Percentiles rank a stretch among this genome's conserved stretches.
Evolutionary conservation across 2,797 vertebrate genomes (phyloP).

Genomic region (Onychomys torridus): DNA sequence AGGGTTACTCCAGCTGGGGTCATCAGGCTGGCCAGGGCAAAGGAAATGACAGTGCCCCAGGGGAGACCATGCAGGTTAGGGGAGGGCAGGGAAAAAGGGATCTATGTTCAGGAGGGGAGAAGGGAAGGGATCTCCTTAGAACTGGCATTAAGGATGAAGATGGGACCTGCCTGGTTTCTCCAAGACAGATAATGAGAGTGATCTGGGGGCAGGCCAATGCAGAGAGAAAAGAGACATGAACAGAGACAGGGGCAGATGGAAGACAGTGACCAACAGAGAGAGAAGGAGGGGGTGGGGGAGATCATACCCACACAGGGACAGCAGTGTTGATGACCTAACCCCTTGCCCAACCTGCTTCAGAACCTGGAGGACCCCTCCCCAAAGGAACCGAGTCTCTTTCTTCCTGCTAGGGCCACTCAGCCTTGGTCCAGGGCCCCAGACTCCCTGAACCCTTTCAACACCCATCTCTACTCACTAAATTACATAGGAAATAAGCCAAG

Average conservation of each 20-base stretch:
- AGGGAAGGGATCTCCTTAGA: background rate
- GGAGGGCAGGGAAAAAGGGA: background rate
- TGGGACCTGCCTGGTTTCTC: background rate
- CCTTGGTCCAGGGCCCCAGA: background rate
- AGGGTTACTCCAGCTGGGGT: constrained; percentile 54
- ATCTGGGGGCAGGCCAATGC: background rate
- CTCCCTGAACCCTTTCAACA: background rate
- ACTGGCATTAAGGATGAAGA: background rate
- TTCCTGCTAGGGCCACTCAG: background rate
- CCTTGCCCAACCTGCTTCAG: background rate
- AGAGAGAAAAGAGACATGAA: background rate
- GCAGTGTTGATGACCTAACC: background rate
- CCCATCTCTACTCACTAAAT: background rate
- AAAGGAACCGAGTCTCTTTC: background rate
- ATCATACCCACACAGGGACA: background rate
- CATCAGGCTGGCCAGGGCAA: constrained; percentile 25
- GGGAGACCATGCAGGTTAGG: background rate
- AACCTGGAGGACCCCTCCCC: background rate
- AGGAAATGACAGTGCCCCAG: background rate
- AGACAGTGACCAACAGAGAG: background rate
- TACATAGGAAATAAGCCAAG: constrained; percentile 23
- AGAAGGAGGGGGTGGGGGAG: no score
- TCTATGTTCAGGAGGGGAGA: background rate
- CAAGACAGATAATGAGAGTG: background rate
- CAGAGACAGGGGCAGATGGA: background rate